phyloP scores from a whole-genome alignment of 2,888 invertebrate genomes.

The Drosophila sordidula region DNA sequence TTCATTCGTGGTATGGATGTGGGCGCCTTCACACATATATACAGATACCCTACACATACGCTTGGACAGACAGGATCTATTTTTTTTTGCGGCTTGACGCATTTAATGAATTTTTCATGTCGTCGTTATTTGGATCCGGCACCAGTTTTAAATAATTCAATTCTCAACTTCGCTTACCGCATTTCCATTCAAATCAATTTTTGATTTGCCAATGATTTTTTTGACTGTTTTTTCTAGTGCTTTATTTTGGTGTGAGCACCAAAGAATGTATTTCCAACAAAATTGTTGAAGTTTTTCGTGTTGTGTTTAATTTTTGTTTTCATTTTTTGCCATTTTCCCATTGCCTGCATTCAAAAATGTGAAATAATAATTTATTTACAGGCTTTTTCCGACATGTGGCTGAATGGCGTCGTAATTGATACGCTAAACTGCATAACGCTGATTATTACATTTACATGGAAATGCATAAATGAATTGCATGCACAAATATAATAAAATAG shows the following conservation, averaged over 20 bases:
- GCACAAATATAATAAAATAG: constrained; percentile 10
- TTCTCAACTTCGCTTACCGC: constrained; percentile 71
- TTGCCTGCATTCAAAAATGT: constrained; percentile 29
- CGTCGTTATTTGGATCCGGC: constrained; percentile 38
- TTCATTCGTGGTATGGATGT: neutral
- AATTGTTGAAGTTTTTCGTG: constrained; percentile 19
- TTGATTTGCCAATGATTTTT: constrained; percentile 55
- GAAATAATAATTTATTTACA: constrained; percentile 69
- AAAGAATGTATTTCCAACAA: constrained; percentile 8
- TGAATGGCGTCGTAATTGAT: constrained; percentile 71
- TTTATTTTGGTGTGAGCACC: constrained; percentile 16
- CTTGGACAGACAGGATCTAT: neutral
- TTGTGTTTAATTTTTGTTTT: constrained; percentile 28
- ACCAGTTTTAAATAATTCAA: constrained; percentile 69
- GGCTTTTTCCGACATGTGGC: constrained; percentile 41
- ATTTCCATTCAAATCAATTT: constrained; percentile 76
- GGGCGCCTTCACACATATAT: neutral
- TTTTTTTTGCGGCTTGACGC: constrained; percentile 63
- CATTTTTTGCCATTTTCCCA: neutral
- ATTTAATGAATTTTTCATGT: constrained; percentile 76
- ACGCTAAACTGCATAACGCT: constrained; percentile 76
- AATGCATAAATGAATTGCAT: constrained; percentile 58
- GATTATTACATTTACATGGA: constrained; percentile 72
- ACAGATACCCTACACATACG: neutral
- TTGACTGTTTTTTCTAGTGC: constrained; percentile 32